These are phyloP conservation scores for Pristionchus entomophagus DNA, from an alignment of 2,888 invertebrate genomes.

Conservation along the genomic window DNA sequence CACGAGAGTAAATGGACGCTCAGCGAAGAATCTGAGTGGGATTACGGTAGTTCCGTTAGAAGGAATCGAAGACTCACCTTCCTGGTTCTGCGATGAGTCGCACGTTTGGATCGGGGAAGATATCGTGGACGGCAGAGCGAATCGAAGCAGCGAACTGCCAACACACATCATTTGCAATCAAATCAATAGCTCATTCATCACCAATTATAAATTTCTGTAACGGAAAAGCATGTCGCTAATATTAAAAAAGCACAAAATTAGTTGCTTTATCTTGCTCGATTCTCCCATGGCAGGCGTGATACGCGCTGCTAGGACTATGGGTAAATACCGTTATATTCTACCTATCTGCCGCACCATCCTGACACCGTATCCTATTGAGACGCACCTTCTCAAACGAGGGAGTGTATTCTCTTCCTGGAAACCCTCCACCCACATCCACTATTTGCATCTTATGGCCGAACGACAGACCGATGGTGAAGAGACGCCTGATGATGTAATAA, in stretches of 20 bases:
- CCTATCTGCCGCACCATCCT: too few relatives aligned
- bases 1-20: slow-evolving; percentile 92
- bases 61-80: slow-evolving; percentile 9
- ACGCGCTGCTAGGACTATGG: too few relatives aligned
- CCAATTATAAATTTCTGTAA: too few relatives aligned
- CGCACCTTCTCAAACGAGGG: slow-evolving; percentile 84
- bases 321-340: too few relatives aligned
- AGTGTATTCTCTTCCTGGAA: slow-evolving; percentile 82
- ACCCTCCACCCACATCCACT: slow-evolving; percentile 91
- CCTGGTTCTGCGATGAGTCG: slow-evolving; percentile 96
- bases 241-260: too few relatives aligned
- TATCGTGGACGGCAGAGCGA: slow-evolving; percentile 85
- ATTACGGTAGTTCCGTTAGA: background rate
- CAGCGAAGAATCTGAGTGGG: slow-evolving; percentile 85
- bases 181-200: background rate
- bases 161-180: background rate
- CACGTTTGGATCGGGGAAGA: slow-evolving; percentile 84
- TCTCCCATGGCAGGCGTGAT: too few relatives aligned
- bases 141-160: slow-evolving; percentile 85
- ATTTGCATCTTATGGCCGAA: slow-evolving; percentile 87
- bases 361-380: too few relatives aligned
- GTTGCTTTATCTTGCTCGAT: too few relatives aligned
- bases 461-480: slow-evolving; percentile 84
- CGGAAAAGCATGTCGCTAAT: too few relatives aligned
- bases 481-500: slow-evolving; percentile 73